Percentiles rank a stretch among this genome's conserved stretches.
Evolutionary conservation across 2,113 vertebrate genomes (phyloP).

Genomic region (Eurystomus gularis): DNA sequence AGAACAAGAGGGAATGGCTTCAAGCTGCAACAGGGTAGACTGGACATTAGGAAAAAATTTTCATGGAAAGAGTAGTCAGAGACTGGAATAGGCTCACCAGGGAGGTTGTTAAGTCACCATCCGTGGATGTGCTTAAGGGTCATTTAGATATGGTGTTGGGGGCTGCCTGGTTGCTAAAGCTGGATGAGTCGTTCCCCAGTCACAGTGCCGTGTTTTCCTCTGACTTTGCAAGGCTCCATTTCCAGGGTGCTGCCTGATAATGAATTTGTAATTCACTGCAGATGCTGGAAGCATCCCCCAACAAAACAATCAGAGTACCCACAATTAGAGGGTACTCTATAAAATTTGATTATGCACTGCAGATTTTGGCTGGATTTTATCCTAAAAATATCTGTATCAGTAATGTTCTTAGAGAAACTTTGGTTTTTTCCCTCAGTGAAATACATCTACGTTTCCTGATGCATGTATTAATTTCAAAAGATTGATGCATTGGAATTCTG

Average conservation of each 20-base stretch:
- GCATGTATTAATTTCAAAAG: background rate
- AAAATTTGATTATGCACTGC: background rate
- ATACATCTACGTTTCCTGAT: background rate
- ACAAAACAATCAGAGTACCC: background rate
- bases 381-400: background rate
- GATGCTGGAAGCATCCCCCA: background rate
- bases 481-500: background rate
- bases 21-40: too few relatives aligned
- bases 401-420: background rate
- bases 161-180: background rate
- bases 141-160: too few relatives aligned
- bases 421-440: background rate
- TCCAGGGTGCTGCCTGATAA: background rate
- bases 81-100: too few relatives aligned
- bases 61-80: too few relatives aligned
- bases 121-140: too few relatives aligned
- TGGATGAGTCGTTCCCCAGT: background rate
- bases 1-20: too few relatives aligned
- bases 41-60: too few relatives aligned
- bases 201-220: accelerated
- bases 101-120: too few relatives aligned
- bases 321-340: background rate
- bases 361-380: background rate
- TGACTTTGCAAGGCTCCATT: background rate
- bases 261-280: background rate